Percentiles rank a stretch among this genome's conserved stretches.
phyloP scores from a whole-genome alignment of 2,113 vertebrate genomes.

The Platysternon megacephalum region DNA sequence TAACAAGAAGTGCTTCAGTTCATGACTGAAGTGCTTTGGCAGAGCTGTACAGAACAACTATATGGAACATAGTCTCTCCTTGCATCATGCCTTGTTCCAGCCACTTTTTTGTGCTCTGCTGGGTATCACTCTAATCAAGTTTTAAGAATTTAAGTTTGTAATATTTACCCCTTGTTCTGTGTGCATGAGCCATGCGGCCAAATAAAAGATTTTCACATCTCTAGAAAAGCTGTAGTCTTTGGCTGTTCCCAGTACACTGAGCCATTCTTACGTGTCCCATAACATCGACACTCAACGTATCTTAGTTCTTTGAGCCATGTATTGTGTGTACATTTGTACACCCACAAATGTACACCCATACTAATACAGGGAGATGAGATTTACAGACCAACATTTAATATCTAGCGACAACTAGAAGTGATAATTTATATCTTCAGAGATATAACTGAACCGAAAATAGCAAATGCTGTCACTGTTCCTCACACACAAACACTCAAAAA shows the following conservation, averaged over 20 bases:
- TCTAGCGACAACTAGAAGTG: neutral
- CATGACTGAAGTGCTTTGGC: neutral
- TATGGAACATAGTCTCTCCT: neutral
- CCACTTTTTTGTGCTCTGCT: neutral
- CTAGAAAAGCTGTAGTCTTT: neutral
- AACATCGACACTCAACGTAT: neutral
- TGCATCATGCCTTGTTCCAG: neutral
- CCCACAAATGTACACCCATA: neutral
- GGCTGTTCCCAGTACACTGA: neutral
- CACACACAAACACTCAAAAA: accelerated
- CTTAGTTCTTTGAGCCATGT: neutral
- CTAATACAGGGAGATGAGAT: neutral
- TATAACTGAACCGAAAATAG: neutral
- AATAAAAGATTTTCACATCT: neutral
- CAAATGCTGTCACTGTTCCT: neutral
- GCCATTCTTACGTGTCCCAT: accelerated
- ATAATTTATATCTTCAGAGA: neutral
- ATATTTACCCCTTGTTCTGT: neutral
- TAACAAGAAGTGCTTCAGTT: neutral
- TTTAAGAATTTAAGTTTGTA: neutral
- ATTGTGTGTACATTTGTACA: neutral
- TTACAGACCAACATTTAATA: neutral
- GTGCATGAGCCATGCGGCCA: neutral
- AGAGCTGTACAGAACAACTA: neutral
- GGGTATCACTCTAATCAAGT: neutral